Percentiles rank a stretch among this genome's conserved stretches.
phyloP scores from a whole-genome alignment of 2,888 invertebrate species.

The Lysandra coridon region DNA sequence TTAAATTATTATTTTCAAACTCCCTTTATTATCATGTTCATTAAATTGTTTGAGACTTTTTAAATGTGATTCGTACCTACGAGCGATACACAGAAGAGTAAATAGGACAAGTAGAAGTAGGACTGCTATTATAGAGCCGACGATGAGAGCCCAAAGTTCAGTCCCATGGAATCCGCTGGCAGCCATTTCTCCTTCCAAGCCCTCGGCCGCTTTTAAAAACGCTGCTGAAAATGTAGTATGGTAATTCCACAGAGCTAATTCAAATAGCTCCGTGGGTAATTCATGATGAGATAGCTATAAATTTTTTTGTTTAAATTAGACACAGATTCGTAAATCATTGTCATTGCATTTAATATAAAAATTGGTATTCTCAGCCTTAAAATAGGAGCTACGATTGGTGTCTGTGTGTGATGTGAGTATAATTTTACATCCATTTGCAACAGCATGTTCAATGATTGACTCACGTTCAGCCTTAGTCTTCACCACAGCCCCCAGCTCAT shows the following conservation, averaged over 20 bases:
- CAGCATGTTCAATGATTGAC: constrained; percentile 47
- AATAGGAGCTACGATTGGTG: not conserved
- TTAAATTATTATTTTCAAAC: not conserved
- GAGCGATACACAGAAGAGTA: constrained; percentile 70
- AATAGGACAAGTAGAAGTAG: constrained; percentile 80
- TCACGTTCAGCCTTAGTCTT: constrained; percentile 93
- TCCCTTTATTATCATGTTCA: not conserved
- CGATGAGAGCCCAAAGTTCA: constrained; percentile 82
- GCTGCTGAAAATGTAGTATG: constrained; percentile 71
- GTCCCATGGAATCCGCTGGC: constrained; percentile 58
- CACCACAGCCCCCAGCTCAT: constrained; percentile 87
- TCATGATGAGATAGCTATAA: not conserved
- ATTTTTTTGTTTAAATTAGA: too few species aligned
- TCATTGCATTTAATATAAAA: not conserved
- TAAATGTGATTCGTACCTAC: constrained; percentile 53
- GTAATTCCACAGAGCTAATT: not conserved
- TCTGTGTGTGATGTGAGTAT: not conserved
- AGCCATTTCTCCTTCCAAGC: constrained; percentile 79
- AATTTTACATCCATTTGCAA: not conserved
- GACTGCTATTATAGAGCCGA: constrained; percentile 81
- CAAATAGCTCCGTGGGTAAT: too few species aligned
- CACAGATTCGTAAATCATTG: too few species aligned
- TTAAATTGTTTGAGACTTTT: not conserved
- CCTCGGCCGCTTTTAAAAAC: constrained; percentile 83
- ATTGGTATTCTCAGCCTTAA: not conserved